These are phyloP conservation scores for Lerista edwardsae DNA, from an alignment of 2,797 vertebrate genomes.

Conservation along the genomic window DNA sequence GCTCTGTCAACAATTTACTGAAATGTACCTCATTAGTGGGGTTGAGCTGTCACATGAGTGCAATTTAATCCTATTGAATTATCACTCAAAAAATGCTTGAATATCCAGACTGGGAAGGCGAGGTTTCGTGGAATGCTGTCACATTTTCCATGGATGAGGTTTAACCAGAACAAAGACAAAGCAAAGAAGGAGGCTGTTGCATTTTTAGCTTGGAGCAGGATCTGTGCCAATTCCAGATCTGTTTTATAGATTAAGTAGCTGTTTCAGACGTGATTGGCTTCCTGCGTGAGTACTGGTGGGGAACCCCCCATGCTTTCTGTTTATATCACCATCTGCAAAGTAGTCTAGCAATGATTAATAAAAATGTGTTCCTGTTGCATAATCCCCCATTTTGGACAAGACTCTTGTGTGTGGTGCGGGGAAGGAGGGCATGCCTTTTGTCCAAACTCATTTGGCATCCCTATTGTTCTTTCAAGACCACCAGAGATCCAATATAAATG, in stretches of 20 bases:
- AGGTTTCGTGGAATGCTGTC: slow-evolving; percentile 65
- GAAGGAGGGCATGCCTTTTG: no score
- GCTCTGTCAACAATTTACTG: slow-evolving; percentile 87
- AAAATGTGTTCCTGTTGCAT: no score
- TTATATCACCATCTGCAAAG: neutral
- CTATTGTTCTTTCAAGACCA: no score
- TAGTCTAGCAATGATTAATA: no score
- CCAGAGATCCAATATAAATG: no score
- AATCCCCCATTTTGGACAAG: no score
- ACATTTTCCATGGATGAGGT: slow-evolving; percentile 64
- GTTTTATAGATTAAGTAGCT: slow-evolving; percentile 22
- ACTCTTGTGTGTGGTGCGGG: no score
- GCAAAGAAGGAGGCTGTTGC: neutral
- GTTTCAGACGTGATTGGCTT: neutral
- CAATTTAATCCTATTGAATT: slow-evolving; percentile 86
- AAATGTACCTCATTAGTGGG: slow-evolving; percentile 84
- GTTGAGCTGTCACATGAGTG: slow-evolving; percentile 77
- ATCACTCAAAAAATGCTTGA: slow-evolving; percentile 80
- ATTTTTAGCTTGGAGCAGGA: slow-evolving; percentile 5
- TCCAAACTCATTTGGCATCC: no score
- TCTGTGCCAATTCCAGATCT: slow-evolving; percentile 43
- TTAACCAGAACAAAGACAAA: slow-evolving; percentile 46
- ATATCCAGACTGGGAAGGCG: slow-evolving; percentile 55
- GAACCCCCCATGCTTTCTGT: neutral
- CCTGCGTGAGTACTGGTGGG: neutral